A percentile compares a stretch with the other conserved stretches of the same genome.
phyloP scores from a whole-genome alignment of 1,140 invertebrate species.

The Apis cerana region DNA sequence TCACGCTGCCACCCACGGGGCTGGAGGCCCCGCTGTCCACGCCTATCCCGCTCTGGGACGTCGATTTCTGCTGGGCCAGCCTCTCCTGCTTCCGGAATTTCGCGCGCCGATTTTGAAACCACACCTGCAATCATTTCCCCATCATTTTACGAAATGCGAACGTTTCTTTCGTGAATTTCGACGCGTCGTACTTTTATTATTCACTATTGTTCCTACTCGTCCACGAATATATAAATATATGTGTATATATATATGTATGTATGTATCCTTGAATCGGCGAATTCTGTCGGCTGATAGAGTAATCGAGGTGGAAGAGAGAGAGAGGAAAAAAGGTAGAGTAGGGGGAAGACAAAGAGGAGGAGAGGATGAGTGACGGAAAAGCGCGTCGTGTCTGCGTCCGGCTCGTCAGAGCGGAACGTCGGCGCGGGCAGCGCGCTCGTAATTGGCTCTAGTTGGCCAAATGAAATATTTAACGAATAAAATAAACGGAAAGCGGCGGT shows the following conservation, averaged over 20 bases:
- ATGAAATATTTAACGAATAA: constrained; percentile 81
- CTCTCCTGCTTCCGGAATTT: constrained; percentile 97
- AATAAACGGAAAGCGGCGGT: constrained; percentile 78
- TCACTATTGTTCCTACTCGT: too few relatives aligned
- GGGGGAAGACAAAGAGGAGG: not conserved
- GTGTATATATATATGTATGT: too few relatives aligned
- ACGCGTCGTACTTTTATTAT: too few relatives aligned
- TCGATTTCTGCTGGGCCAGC: constrained; percentile 88
- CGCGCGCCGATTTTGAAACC: constrained; percentile 96
- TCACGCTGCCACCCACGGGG: constrained; percentile 68
- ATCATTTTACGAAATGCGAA: too few relatives aligned
- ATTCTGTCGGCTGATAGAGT: too few relatives aligned
- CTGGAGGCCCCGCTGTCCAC: constrained; percentile 71
- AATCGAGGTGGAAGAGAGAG: too few relatives aligned
- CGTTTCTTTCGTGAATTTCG: too few relatives aligned
- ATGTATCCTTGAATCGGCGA: too few relatives aligned
- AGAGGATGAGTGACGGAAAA: not conserved
- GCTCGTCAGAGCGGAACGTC: constrained; percentile 60
- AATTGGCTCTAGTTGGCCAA: constrained; percentile 77
- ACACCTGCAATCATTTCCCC: constrained; percentile 85
- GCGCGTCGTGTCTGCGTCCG: constrained; percentile 20
- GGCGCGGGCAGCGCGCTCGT: constrained; percentile 63
- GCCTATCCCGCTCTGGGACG: constrained; percentile 67
- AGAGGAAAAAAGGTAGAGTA: too few relatives aligned
- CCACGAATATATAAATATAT: too few relatives aligned